These are phyloP conservation scores for Sanderia malayensis DNA, from an alignment of 30 jellyfish, hydroid and myxozoan species.

Conservation along the genomic window DNA sequence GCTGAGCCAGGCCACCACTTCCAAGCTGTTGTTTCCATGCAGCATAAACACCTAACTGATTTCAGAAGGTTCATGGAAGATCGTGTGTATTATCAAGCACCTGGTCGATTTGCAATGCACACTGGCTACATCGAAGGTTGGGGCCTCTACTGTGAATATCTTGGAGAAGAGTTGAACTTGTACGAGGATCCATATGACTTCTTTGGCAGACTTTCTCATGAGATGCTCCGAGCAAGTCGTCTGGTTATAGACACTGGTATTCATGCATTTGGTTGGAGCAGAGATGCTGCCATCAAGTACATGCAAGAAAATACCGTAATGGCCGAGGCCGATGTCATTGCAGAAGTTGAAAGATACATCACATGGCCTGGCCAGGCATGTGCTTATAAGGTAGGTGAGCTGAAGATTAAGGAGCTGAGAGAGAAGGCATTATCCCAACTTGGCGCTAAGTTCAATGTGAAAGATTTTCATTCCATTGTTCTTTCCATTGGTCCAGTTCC, in stretches of 20 bases:
- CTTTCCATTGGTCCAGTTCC: conserved; percentile 78
- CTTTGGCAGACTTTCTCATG: conserved; percentile 88
- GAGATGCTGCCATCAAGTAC: conserved; percentile 67
- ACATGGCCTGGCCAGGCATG: conserved; percentile 98
- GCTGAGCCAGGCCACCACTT: conserved; percentile 96
- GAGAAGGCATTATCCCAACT: conserved; percentile 37
- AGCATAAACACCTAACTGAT: conserved; percentile 43
- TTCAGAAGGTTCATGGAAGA: conserved; percentile 84
- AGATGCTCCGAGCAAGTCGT: conserved; percentile 91
- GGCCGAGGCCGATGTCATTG: conserved; percentile 55
- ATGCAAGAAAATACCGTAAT: conserved; percentile 77
- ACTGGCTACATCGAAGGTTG: conserved; percentile 92
- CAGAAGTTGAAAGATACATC: conserved; percentile 90
- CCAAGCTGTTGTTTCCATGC: conserved; percentile 75
- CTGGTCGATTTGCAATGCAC: conserved; percentile 84
- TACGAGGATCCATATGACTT: conserved; percentile 72
- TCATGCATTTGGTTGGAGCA: conserved; percentile 87
- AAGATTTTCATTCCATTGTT: conserved; percentile 67
- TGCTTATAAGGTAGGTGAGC: conserved; percentile 90
- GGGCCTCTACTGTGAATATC: conserved; percentile 92
- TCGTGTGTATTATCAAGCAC: conserved; percentile 68
- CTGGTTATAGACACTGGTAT: conserved; percentile 93
- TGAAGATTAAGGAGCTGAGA: conserved; percentile 61
- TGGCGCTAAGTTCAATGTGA: conserved; percentile 72
- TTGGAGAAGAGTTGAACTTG: conserved; percentile 85